These are phyloP conservation scores for Hucho hucho DNA, from an alignment of 2,113 vertebrate species.

Conservation along the genomic window DNA sequence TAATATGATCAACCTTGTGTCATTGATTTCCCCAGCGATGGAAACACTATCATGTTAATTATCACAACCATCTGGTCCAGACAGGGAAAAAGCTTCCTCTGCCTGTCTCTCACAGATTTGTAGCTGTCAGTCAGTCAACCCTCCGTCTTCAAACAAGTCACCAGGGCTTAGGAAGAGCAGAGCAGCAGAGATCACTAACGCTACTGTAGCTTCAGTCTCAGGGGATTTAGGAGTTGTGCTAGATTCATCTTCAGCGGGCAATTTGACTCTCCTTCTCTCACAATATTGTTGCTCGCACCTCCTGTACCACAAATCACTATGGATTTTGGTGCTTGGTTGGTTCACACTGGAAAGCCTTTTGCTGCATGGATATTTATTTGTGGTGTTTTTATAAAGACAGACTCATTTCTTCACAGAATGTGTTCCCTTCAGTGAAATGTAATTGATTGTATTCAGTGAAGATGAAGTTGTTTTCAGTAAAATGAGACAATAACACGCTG, in stretches of 20 bases:
- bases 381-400: not conserved
- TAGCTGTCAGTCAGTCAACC: conserved; percentile 76
- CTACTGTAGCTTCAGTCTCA: conserved; percentile 52
- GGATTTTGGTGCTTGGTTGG: conserved; percentile 56
- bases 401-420: conserved; percentile 9
- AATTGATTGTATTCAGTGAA: not conserved
- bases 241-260: conserved; percentile 77
- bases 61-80: conserved; percentile 97
- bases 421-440: not conserved
- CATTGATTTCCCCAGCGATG: conserved; percentile 87
- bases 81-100: conserved; percentile 77
- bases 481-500: not conserved
- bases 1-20: conserved; percentile 77
- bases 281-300: conserved; percentile 54
- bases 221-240: conserved; percentile 75
- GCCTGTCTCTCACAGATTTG: conserved; percentile 75
- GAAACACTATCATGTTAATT: conserved; percentile 97
- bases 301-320: conserved; percentile 58
- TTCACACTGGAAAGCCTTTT: conserved; percentile 39
- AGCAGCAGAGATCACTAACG: conserved; percentile 54
- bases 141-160: conserved; percentile 69
- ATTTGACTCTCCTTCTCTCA: conserved; percentile 67
- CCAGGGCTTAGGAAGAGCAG: conserved; percentile 66
- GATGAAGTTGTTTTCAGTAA: not conserved
- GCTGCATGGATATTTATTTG: not conserved